phyloP scores from a whole-genome alignment of 2,113 vertebrate species.

The Dicerorhinus sumatrensis region DNA sequence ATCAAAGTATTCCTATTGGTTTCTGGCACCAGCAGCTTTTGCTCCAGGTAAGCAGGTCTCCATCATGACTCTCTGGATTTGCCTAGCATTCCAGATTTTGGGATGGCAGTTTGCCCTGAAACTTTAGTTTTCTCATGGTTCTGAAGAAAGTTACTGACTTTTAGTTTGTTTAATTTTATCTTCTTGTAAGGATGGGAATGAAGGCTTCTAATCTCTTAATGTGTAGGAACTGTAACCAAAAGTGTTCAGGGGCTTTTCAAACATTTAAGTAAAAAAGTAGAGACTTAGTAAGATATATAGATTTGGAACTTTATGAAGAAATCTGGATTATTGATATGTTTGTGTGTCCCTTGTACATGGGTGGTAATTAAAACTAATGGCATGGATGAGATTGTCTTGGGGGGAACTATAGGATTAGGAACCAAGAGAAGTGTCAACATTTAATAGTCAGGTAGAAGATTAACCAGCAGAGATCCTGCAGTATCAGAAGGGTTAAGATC shows the following conservation, averaged over 20 bases:
- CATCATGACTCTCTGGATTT: background rate
- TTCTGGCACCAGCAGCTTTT: background rate
- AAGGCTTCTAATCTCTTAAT: background rate
- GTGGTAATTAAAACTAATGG: background rate
- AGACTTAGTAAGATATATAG: background rate
- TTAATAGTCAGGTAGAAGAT: background rate
- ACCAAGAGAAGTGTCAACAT: background rate
- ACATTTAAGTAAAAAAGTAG: background rate
- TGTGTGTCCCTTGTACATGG: background rate
- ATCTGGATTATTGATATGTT: background rate
- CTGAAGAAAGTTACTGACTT: background rate
- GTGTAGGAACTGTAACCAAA: background rate
- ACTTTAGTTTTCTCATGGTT: background rate
- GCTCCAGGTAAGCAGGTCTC: background rate
- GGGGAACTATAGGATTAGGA: background rate
- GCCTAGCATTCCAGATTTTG: background rate
- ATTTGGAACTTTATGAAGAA: background rate
- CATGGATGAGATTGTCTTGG: too few relatives aligned
- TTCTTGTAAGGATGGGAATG: background rate
- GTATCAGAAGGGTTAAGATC: background rate
- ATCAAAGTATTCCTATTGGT: background rate
- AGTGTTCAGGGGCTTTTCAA: background rate
- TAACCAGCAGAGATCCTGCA: background rate
- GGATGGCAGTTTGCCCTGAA: background rate
- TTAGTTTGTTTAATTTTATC: background rate